Evolutionary conservation across 1,140 invertebrate species (phyloP).

Genomic region (Calosoma granatense): DNA sequence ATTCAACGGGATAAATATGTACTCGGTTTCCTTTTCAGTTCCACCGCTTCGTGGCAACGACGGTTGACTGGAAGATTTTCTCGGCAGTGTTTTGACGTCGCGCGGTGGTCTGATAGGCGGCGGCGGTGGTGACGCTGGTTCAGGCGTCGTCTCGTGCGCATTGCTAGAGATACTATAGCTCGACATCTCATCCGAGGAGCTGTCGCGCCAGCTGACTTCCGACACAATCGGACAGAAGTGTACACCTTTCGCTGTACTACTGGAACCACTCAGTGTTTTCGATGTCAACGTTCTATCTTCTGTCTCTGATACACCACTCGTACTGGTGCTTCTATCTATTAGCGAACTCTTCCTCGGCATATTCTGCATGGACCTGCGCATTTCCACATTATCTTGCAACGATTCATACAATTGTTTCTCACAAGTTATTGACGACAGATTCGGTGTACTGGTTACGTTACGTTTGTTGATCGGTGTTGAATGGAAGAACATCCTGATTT

Average conservation of each 20-base stretch:
- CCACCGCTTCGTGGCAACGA: background rate
- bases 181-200: slow-evolving; percentile 27
- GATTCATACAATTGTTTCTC: slow-evolving; percentile 25
- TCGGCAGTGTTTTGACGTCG: background rate
- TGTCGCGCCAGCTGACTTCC: slow-evolving; percentile 58
- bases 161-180: slow-evolving; percentile 17
- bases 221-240: slow-evolving; percentile 61
- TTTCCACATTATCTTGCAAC: slow-evolving; percentile 35
- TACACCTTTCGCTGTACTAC: slow-evolving; percentile 37
- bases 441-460: slow-evolving; percentile 50
- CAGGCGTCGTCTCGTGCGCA: background rate
- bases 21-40: background rate
- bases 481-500: slow-evolving; percentile 24
- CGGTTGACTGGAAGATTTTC: background rate
- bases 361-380: slow-evolving; percentile 43
- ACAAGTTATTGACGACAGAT: slow-evolving; percentile 39
- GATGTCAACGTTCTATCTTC: slow-evolving; percentile 37
- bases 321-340: slow-evolving; percentile 26
- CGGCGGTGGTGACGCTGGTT: background rate
- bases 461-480: slow-evolving; percentile 32
- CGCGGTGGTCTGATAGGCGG: background rate
- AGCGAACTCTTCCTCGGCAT: slow-evolving; percentile 34
- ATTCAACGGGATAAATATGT: background rate
- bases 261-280: slow-evolving; percentile 37
- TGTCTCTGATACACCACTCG: slow-evolving; percentile 24